Percentiles rank a stretch among this genome's conserved stretches.
Evolutionary conservation across 1,140 invertebrate species (phyloP).

Genomic region (Aleiodes sp.): DNA sequence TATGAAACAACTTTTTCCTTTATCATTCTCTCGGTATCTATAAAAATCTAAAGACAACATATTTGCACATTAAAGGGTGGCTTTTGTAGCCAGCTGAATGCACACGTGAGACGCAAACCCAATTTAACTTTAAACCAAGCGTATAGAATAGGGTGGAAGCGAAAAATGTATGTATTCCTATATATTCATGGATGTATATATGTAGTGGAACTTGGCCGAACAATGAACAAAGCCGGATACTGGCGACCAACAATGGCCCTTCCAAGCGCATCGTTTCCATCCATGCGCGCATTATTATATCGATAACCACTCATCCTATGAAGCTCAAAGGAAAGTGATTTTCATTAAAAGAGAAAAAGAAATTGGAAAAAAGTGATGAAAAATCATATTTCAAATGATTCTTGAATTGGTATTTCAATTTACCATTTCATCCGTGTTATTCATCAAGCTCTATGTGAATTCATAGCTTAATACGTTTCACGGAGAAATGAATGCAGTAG

Average conservation of each 20-base stretch:
- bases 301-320: background rate
- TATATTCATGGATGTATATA: background rate
- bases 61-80: slow-evolving; percentile 1
- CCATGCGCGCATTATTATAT: background rate
- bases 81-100: slow-evolving; percentile 17
- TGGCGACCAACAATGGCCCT: slow-evolving; percentile 20
- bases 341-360: background rate
- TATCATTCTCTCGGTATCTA: slow-evolving; percentile 1
- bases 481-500: background rate
- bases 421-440: background rate
- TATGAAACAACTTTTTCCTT: background rate
- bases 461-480: background rate
- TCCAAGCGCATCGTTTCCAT: slow-evolving; percentile 1
- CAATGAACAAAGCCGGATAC: slow-evolving; percentile 28
- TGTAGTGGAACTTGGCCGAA: slow-evolving; percentile 1
- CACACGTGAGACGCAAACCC: slow-evolving; percentile 19
- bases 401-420: background rate
- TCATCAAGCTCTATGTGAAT: background rate
- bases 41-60: slow-evolving; percentile 27
- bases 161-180: background rate
- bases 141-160: background rate
- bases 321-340: background rate
- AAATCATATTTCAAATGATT: no score
- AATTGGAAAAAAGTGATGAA: no score
- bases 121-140: slow-evolving; percentile 25